Evolutionary conservation across 2,888 invertebrate species (phyloP), one percentile per base, ranked within the genome.

Genomic region (Strigamia maritima): DNA sequence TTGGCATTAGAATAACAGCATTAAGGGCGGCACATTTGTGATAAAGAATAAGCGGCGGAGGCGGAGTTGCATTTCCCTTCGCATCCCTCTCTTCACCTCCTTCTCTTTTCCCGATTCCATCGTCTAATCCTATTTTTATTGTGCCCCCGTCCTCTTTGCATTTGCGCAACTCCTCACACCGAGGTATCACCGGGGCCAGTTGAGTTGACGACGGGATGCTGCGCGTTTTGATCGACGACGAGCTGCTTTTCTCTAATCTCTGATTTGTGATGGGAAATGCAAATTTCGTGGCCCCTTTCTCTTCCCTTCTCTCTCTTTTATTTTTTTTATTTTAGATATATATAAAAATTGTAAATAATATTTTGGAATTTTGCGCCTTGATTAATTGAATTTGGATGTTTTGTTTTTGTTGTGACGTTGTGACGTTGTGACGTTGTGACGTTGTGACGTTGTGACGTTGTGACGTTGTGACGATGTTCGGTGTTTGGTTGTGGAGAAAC

Each of bases 11-110:
- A 79, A 74, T 79, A 79, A 79, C 79, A 79, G 79, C 75, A 79
- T 79, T 79, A 79, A 70, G 79, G 79, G 79, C 79, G 79, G 79
- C 79, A 75, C 79, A 79, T 79, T 79, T 79, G 75, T 79, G 79
- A 38, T 38, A 79, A 74, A 79, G 75, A 74, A 79, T 74, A 74
- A 79, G 49, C 38, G 35, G 65, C 31, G 65, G 38, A 40, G 77
- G 49, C 28, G 54, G 77, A 40, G 44, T 49, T 77, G 28, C 77
- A 75, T 75, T 40, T 40, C 40, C 76, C 38, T 75, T 40, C 76
- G 38, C 76, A 40, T 38, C 76, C 35, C 40, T 75, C 76, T 75
- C 76, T 75, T 35, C 28, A 28, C 77, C 77, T 49, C 77, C 49
- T 77, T 54, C 49, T 77, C 49, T 26, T 44, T 49, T 12, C 16